Percentiles rank a stretch among this genome's conserved stretches.
Evolutionary conservation across 2,113 vertebrate genomes (phyloP).

Genomic region (Podocnemis expansa): DNA sequence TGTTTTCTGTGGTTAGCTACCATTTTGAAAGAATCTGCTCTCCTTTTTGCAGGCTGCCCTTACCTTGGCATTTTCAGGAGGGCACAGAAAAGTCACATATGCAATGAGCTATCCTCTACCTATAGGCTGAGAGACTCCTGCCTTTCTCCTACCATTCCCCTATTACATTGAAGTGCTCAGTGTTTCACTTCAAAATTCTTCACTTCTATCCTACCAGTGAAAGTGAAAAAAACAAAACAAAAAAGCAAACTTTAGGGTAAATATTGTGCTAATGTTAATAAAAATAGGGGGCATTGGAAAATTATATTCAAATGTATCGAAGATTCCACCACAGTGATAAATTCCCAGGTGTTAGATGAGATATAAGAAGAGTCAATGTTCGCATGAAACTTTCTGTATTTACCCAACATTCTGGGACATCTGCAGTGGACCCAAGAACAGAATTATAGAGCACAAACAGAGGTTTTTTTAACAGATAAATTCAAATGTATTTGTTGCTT

Average conservation of each 20-base stretch:
- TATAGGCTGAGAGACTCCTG: background rate
- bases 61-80: too few species aligned
- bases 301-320: background rate
- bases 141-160: background rate
- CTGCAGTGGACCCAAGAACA: background rate
- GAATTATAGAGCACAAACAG: background rate
- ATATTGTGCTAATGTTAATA: background rate
- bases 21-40: too few species aligned
- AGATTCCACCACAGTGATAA: background rate
- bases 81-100: background rate
- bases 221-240: background rate
- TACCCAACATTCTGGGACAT: background rate
- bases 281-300: background rate
- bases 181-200: background rate
- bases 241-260: background rate
- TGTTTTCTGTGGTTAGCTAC: background rate
- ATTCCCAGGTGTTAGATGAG: background rate
- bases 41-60: too few species aligned
- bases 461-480: background rate
- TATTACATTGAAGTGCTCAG: background rate
- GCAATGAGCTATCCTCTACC: background rate
- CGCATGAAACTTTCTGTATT: background rate
- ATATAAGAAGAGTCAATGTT: background rate
- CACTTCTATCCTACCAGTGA: background rate
- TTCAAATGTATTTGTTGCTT: background rate